These are phyloP conservation scores for Protaetia brevitarsis DNA, from an alignment of 1,140 invertebrate genomes.

Conservation along the genomic window DNA sequence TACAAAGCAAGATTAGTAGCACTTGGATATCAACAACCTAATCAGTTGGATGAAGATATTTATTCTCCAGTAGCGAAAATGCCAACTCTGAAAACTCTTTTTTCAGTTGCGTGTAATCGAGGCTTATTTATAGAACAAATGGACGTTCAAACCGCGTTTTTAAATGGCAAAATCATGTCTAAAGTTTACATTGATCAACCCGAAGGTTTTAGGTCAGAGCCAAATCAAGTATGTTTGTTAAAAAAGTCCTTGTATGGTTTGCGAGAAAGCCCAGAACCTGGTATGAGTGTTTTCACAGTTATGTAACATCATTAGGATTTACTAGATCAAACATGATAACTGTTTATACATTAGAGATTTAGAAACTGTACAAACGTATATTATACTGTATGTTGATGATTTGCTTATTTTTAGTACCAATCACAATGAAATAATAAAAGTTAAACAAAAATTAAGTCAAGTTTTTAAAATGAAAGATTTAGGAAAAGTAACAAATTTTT, in stretches of 20 bases:
- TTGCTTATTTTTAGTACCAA: not conserved
- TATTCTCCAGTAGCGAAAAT: not conserved
- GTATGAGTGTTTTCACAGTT: slow-evolving; percentile 35
- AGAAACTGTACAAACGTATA: slow-evolving; percentile 34
- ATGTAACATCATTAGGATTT: slow-evolving; percentile 28
- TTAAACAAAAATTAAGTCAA: not conserved
- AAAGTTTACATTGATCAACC: slow-evolving; percentile 46
- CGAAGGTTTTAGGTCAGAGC: slow-evolving; percentile 34
- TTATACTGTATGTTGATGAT: slow-evolving; percentile 6
- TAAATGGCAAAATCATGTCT: slow-evolving; percentile 45
- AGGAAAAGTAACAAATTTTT: no score
- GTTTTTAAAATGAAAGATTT: no score
- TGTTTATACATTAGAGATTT: slow-evolving; percentile 28
- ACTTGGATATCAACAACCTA: not conserved
- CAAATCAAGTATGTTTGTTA: slow-evolving; percentile 33
- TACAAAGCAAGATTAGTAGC: slow-evolving; percentile 15
- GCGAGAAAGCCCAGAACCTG: slow-evolving; percentile 37
- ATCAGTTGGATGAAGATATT: not conserved
- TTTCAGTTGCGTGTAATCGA: not conserved
- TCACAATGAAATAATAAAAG: not conserved
- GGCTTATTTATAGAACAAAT: slow-evolving; percentile 32
- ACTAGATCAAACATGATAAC: slow-evolving; percentile 23
- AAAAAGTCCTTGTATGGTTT: slow-evolving; percentile 43
- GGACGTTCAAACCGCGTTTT: slow-evolving; percentile 47
- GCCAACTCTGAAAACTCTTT: not conserved